Percentiles rank a stretch among this genome's conserved stretches.
Evolutionary conservation across 1,140 invertebrate species (phyloP).

Genomic region (Cyclargus thomasi): DNA sequence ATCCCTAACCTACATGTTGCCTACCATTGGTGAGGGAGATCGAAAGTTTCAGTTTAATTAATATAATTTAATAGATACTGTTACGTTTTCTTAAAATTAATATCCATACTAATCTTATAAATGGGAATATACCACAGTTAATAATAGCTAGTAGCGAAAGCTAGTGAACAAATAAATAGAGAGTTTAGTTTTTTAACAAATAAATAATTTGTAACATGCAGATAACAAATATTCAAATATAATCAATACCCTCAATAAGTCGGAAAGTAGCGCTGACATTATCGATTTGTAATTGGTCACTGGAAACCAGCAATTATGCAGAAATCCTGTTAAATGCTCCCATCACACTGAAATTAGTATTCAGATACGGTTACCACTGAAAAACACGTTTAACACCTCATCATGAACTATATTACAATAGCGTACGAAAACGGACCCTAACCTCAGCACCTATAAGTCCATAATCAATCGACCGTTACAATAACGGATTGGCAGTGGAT

Average conservation of each 20-base stretch:
- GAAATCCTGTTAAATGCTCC: background rate
- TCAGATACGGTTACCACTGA: conserved; percentile 11
- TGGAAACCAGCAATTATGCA: background rate
- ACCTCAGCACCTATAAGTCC: conserved; percentile 26
- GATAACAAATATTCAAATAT: background rate
- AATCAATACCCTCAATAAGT: background rate
- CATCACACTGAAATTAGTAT: conserved; percentile 2
- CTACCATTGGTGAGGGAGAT: too few relatives aligned
- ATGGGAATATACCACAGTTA: too few relatives aligned
- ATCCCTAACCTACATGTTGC: too few relatives aligned
- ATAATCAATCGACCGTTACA: conserved; percentile 26
- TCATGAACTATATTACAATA: background rate
- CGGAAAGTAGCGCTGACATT: background rate
- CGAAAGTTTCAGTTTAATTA: too few relatives aligned
- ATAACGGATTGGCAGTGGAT: conserved; percentile 32
- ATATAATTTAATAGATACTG: too few relatives aligned
- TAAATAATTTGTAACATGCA: background rate
- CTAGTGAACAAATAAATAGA: too few relatives aligned
- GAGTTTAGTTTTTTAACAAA: too few relatives aligned
- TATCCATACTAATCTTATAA: too few relatives aligned
- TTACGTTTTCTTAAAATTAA: too few relatives aligned
- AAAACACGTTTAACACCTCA: conserved; percentile 6
- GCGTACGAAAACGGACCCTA: conserved; percentile 33
- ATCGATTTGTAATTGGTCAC: background rate
- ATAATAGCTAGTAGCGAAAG: too few relatives aligned